phyloP scores from a whole-genome alignment of 2,113 vertebrate genomes.

The Rafetus swinhoei region DNA sequence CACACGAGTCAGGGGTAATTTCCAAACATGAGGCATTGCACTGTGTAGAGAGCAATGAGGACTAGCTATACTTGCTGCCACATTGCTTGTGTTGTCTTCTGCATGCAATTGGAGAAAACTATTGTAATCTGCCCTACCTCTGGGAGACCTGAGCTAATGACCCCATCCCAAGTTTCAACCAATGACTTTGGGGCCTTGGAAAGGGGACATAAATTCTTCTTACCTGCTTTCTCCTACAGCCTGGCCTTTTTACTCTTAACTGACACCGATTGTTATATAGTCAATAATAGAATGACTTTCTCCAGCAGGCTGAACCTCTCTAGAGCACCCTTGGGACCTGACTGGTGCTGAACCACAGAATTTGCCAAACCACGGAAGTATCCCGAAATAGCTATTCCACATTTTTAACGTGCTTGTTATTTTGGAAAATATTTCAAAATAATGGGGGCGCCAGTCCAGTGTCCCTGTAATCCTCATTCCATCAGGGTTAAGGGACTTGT shows the following conservation, averaged over 20 bases:
- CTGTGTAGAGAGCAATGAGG: background rate
- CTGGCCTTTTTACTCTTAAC: background rate
- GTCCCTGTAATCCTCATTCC: too few relatives aligned
- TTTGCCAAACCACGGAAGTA: too few relatives aligned
- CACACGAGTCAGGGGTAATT: background rate
- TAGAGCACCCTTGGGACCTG: too few relatives aligned
- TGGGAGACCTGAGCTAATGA: background rate
- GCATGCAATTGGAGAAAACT: accelerated
- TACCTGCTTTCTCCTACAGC: background rate
- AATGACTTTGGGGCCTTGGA: background rate
- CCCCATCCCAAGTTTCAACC: accelerated
- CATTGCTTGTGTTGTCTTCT: background rate
- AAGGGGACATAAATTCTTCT: accelerated
- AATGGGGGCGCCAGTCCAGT: too few relatives aligned
- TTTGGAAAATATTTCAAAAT: too few relatives aligned
- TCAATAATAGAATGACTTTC: background rate
- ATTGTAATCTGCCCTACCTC: background rate
- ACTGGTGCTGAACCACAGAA: too few relatives aligned
- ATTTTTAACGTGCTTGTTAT: too few relatives aligned
- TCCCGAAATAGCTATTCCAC: too few relatives aligned
- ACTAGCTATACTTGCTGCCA: background rate
- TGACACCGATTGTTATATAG: background rate
- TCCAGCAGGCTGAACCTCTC: background rate
- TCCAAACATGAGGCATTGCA: background rate
- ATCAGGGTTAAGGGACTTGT: too few relatives aligned